Percentiles rank a stretch among this genome's conserved stretches.
These are phyloP conservation scores for Phyto melanocephala DNA, from an alignment of 2,888 invertebrate species.

Conservation along the genomic window DNA sequence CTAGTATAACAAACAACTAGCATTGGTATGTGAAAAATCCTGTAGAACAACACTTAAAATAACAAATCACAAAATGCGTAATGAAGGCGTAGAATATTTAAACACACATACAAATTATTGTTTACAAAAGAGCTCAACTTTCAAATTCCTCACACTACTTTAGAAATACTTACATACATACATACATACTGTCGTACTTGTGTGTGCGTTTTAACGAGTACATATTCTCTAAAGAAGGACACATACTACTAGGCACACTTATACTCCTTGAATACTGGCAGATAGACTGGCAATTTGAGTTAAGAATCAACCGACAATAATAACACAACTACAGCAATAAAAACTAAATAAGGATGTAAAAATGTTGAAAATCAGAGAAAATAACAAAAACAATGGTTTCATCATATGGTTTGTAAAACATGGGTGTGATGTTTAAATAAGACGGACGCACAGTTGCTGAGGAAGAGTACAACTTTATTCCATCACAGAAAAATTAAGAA, in stretches of 20 bases:
- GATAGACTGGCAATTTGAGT: constrained; percentile 20
- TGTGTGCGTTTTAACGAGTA: not conserved
- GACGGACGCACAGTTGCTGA: not conserved
- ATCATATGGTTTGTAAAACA: constrained; percentile 42
- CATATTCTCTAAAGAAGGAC: constrained; percentile 18
- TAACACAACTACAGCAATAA: not conserved
- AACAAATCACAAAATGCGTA: constrained; percentile 68
- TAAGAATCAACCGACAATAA: constrained; percentile 21
- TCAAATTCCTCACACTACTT: constrained; percentile 35
- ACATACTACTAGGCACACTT: not conserved
- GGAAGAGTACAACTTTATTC: not conserved
- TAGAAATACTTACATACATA: constrained; percentile 1
- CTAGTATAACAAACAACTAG: not conserved
- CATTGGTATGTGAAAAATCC: constrained; percentile 66
- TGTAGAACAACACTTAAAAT: constrained; percentile 67
- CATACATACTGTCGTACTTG: not conserved
- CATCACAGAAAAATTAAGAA: constrained; percentile 48
- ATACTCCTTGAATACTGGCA: not conserved
- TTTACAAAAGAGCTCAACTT: constrained; percentile 59
- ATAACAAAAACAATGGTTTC: constrained; percentile 30
- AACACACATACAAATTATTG: constrained; percentile 47
- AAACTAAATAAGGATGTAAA: not conserved
- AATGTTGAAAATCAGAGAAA: not conserved
- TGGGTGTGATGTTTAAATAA: constrained; percentile 55
- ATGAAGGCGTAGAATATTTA: constrained; percentile 55